These are phyloP conservation scores for Gymnoscopelus braueri DNA, from an alignment of 2,797 vertebrate genomes.

Conservation along the genomic window DNA sequence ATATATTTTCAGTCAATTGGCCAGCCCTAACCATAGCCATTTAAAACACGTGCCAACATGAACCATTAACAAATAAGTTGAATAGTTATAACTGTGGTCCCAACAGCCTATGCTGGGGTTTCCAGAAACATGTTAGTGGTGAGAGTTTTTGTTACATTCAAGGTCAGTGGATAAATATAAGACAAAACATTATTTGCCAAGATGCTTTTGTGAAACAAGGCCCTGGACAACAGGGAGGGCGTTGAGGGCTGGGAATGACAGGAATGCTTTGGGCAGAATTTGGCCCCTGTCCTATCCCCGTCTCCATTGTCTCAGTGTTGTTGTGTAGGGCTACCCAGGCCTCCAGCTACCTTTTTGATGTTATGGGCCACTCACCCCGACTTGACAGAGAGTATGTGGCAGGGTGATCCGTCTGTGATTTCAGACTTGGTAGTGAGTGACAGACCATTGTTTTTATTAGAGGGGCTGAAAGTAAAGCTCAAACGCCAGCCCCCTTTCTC, in stretches of 20 bases:
- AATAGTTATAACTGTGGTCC: too few relatives aligned
- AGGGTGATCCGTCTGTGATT: conserved; percentile 67
- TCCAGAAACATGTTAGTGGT: too few relatives aligned
- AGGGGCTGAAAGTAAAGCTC: neutral
- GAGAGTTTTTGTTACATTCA: neutral
- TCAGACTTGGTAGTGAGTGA: conserved; percentile 29
- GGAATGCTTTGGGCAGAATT: conserved; percentile 38
- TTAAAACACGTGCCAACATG: too few relatives aligned
- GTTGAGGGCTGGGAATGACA: conserved; percentile 56
- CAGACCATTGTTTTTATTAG: neutral
- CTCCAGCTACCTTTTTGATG: conserved; percentile 11
- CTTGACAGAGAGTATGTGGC: conserved; percentile 73
- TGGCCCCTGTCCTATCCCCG: conserved; percentile 11
- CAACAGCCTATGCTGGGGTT: too few relatives aligned
- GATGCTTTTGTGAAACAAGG: conserved; percentile 4
- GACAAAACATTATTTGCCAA: neutral
- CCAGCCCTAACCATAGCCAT: too few relatives aligned
- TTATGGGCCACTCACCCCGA: conserved; percentile 59
- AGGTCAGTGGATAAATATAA: neutral
- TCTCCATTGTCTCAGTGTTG: conserved; percentile 63
- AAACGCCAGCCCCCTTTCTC: too few relatives aligned
- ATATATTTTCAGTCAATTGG: too few relatives aligned
- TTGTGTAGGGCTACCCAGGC: conserved; percentile 42
- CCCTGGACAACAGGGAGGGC: conserved; percentile 22
- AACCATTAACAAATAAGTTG: too few relatives aligned